Evolutionary conservation across 2,797 vertebrate genomes (phyloP).

Genomic region (Muscicapa striata): DNA sequence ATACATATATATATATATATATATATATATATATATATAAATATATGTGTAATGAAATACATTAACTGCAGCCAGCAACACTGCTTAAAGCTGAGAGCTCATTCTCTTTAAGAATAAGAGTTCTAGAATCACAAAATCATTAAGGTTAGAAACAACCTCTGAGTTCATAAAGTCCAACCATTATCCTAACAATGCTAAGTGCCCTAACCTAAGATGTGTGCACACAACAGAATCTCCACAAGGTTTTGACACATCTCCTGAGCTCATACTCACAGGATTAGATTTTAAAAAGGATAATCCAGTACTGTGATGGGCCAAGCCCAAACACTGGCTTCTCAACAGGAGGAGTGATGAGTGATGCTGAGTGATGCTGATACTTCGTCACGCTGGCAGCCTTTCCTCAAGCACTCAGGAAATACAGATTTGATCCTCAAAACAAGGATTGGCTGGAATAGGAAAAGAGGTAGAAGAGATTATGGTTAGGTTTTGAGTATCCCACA

Average conservation of each 20-base stretch:
- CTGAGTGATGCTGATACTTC: not conserved
- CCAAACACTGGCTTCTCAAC: not conserved
- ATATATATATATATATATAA: too few species aligned
- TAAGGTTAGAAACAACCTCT: not conserved
- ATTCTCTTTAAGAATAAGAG: not conserved
- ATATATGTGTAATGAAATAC: too few species aligned
- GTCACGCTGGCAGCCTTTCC: fast-evolving
- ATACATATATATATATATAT: too few species aligned
- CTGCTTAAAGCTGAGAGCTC: not conserved
- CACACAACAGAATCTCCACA: not conserved
- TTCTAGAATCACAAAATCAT: not conserved
- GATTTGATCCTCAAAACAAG: not conserved
- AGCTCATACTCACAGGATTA: not conserved
- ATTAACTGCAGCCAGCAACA: not conserved
- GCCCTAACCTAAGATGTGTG: too few species aligned
- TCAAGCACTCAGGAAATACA: not conserved
- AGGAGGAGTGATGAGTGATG: not conserved
- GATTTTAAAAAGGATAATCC: not conserved
- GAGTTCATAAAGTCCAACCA: not conserved
- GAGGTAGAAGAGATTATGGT: not conserved
- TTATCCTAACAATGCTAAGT: not conserved
- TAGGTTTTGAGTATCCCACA: not conserved
- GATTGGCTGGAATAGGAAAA: not conserved
- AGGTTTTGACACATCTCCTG: not conserved
- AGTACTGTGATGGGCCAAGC: not conserved